Evolutionary conservation across 2,888 invertebrate species (phyloP), one percentile per base, ranked within the genome.

Genomic region (Tribolium freemani): DNA sequence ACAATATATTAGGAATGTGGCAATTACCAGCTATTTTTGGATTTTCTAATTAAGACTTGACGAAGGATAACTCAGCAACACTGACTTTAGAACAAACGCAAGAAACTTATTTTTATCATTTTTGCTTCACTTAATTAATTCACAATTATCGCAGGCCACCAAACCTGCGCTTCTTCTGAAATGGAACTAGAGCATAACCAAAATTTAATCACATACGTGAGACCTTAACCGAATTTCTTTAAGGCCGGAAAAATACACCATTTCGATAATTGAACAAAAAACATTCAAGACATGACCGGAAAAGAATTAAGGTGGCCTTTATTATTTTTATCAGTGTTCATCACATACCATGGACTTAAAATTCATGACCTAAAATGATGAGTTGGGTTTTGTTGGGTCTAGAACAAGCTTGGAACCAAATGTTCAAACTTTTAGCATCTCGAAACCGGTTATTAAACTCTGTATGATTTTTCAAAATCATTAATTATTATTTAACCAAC

Each of bases 191-290:
- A 71, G 71, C 71, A 67, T 66, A 67, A 71, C 71, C 38, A 38
- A 66, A 67, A 71, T 71, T 71, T 66, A 54, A 64, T 71, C 30
- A 71, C 50, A 64, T 31, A 71, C 21, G 61, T 38, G 64, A 70
- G 64, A 64, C 61, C 64, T 71, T 71, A 66, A 66, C 53, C 67
- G 61, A 70, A 70, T 70, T 64, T 70, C 70, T 63, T 53, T 26
- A 69, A 16, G 51, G 11, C 69, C 31, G 69, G 69, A 60, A 69
- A n/a, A 60, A 10, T 11, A 30, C 6, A 48, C 44, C 10, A 31
- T 63, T 60, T 63, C 26, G 53, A 53, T 53, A 53, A 53, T 53
- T 53, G 53, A 50, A 3, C 5, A 2, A n/a, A 45, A 45, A 45
- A 45, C 8, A 45, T 45, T 11, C 45, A 45, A 45, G 10, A 45